Percentiles rank a stretch among this genome's conserved stretches.
These are phyloP conservation scores for Tauraco erythrolophus DNA, from an alignment of 2,113 vertebrate genomes.

Conservation along the genomic window DNA sequence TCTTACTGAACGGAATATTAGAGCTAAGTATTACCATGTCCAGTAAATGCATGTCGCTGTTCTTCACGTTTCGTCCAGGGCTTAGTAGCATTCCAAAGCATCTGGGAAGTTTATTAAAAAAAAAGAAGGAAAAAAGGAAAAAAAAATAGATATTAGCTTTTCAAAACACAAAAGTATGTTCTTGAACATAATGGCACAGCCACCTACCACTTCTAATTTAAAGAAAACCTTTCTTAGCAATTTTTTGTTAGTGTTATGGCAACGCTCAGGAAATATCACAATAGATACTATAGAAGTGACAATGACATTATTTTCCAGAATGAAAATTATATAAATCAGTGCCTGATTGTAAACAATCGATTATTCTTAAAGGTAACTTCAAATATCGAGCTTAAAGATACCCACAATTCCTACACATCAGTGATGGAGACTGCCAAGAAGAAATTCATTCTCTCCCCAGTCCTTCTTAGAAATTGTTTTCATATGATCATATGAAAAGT, in stretches of 20 bases:
- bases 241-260: neutral
- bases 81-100: conserved; percentile 99
- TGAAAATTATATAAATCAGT: neutral
- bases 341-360: neutral
- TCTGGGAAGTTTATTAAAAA: conserved; percentile 72
- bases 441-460: neutral
- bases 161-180: neutral
- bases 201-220: conserved; percentile 52
- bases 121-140: neutral
- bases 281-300: neutral
- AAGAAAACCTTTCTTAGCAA: neutral
- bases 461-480: neutral
- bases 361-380: neutral
- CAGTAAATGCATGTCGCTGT: conserved; percentile 96
- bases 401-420: neutral
- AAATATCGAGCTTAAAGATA: neutral
- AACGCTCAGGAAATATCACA: neutral
- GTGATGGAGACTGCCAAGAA: neutral
- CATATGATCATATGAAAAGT: neutral
- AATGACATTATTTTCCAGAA: neutral
- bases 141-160: neutral
- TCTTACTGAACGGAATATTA: neutral
- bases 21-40: conserved; percentile 89
- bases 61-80: conserved; percentile 94
- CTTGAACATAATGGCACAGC: conserved; percentile 26